Evolutionary conservation across 2,113 vertebrate genomes (phyloP).

Genomic region (Pongo abelii): DNA sequence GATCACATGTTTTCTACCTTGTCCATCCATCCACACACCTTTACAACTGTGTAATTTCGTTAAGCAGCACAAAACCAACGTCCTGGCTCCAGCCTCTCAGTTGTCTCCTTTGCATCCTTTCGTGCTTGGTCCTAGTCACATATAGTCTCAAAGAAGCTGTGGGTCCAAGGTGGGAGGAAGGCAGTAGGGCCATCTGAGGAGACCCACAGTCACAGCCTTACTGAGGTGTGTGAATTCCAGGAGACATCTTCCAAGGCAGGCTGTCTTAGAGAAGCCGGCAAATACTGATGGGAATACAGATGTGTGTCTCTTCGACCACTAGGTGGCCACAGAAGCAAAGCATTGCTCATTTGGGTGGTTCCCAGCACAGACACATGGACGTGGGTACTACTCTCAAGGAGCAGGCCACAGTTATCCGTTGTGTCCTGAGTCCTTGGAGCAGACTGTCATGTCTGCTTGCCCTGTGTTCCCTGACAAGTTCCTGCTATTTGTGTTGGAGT

Average conservation of each 20-base stretch:
- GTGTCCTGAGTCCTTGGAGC: background rate
- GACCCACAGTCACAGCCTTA: background rate
- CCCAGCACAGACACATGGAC: background rate
- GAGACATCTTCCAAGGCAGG: background rate
- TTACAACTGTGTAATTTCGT: background rate
- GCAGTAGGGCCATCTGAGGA: background rate
- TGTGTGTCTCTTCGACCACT: background rate
- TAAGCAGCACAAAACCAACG: background rate
- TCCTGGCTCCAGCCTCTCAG: background rate
- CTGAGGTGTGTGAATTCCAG: background rate
- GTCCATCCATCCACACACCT: background rate
- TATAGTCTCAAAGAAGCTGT: background rate
- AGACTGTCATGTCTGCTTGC: background rate
- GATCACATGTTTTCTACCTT: background rate
- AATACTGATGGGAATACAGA: background rate
- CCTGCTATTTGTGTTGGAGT: background rate
- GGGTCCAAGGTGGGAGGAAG: background rate
- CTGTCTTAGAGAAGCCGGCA: background rate
- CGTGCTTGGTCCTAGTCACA: background rate
- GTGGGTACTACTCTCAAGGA: background rate
- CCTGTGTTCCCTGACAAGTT: background rate
- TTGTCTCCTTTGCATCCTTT: background rate
- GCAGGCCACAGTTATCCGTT: background rate
- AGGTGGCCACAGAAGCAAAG: conserved; percentile 2
- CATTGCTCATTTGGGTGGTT: background rate